phyloP scores from a whole-genome alignment of 1,140 invertebrate genomes.

The Macrostomum lignano region DNA sequence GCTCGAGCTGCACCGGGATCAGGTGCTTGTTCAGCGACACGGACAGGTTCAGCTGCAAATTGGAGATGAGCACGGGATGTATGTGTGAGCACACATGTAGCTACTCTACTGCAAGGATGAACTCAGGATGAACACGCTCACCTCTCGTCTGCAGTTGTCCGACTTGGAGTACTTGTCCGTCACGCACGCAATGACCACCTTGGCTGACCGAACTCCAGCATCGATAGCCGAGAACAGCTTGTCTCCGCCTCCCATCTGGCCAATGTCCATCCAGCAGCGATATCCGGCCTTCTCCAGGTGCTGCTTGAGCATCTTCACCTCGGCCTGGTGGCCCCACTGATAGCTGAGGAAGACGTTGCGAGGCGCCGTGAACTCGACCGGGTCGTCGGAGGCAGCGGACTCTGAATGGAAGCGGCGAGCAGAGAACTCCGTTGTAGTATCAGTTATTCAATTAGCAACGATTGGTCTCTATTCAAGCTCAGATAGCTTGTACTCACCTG shows the following conservation, averaged over 20 bases:
- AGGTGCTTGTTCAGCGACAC: constrained; percentile 16
- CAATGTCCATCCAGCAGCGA: constrained; percentile 20
- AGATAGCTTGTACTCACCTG: no score
- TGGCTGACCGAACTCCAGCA: constrained; percentile 14
- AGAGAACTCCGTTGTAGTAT: no score
- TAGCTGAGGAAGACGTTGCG: constrained; percentile 21
- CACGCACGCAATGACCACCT: constrained; percentile 16
- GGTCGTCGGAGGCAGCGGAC: constrained; percentile 10
- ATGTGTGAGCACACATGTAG: neutral
- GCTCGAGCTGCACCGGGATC: constrained; percentile 18
- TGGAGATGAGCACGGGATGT: neutral
- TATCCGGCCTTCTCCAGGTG: constrained; percentile 15
- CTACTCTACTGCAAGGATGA: neutral
- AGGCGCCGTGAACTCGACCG: constrained; percentile 12
- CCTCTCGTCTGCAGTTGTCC: constrained; percentile 21
- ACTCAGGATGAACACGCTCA: constrained; percentile 7
- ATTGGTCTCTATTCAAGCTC: no score
- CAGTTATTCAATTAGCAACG: no score
- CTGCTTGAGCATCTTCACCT: constrained; percentile 14
- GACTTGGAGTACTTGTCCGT: constrained; percentile 18
- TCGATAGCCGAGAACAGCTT: constrained; percentile 20
- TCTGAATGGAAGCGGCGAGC: no score
- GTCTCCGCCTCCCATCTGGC: constrained; percentile 23
- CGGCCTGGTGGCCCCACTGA: constrained; percentile 18
- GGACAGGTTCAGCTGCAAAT: constrained; percentile 16